Percentiles rank a stretch among this genome's conserved stretches.
These are phyloP conservation scores for Riparia riparia DNA, from an alignment of 2,113 vertebrate species.

Conservation along the genomic window DNA sequence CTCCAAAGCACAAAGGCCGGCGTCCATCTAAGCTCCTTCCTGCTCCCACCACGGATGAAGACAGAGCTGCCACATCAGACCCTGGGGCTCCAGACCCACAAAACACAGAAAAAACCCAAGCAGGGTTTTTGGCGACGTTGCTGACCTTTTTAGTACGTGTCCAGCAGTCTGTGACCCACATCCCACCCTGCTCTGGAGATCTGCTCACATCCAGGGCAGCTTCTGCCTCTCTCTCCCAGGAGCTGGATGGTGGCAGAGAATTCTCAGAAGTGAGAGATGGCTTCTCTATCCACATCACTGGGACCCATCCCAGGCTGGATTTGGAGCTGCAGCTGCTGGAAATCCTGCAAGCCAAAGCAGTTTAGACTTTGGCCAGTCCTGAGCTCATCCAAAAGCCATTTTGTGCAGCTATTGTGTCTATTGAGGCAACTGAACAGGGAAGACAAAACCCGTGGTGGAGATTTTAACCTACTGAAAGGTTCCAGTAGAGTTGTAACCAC, in stretches of 20 bases:
- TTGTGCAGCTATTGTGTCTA: background rate
- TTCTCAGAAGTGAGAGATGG: background rate
- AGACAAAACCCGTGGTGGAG: background rate
- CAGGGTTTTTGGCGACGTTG: background rate
- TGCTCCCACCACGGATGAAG: background rate
- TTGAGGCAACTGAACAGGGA: background rate
- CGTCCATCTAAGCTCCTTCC: background rate
- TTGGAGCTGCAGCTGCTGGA: background rate
- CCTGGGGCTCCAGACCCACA: background rate
- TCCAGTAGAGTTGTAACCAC: background rate
- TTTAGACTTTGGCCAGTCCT: background rate
- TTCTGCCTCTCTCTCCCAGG: background rate
- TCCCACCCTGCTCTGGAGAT: background rate
- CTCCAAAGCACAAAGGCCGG: background rate
- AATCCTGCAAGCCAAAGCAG: background rate
- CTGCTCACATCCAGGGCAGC: background rate
- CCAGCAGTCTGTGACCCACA: background rate
- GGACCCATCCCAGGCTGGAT: background rate
- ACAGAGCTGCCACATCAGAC: background rate
- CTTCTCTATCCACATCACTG: background rate
- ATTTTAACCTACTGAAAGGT: background rate
- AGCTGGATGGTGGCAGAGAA: background rate
- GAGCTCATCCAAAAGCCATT: background rate
- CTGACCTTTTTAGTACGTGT: rapidly evolving
- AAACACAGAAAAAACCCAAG: background rate